Evolutionary conservation across 2,888 invertebrate genomes (phyloP).

Genomic region (Exocentrus adspersus): DNA sequence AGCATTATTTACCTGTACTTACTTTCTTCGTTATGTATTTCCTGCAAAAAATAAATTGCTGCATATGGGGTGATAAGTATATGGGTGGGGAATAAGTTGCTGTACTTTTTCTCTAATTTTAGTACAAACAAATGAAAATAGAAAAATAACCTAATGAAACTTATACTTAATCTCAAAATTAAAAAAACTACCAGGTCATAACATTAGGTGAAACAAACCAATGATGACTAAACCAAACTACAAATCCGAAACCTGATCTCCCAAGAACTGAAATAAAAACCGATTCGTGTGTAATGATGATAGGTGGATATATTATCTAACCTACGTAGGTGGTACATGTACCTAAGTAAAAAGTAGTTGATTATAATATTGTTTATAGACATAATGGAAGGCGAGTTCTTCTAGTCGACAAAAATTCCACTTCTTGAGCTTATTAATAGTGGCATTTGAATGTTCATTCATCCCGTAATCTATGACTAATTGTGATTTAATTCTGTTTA

Average conservation of each 20-base stretch:
- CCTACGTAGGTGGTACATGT: conserved; percentile 14
- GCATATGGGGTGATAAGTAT: too few relatives aligned
- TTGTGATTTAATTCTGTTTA: conserved; percentile 54
- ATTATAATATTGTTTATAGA: conserved; percentile 22
- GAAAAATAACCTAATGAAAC: too few relatives aligned
- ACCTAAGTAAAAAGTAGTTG: conserved; percentile 19
- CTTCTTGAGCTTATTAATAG: conserved; percentile 35
- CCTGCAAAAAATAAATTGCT: too few relatives aligned
- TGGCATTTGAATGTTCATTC: conserved; percentile 39
- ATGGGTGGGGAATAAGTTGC: too few relatives aligned
- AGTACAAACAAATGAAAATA: too few relatives aligned
- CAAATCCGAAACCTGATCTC: conserved; percentile 1
- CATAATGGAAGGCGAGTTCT: conserved; percentile 20
- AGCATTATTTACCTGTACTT: too few relatives aligned
- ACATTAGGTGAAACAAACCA: too few relatives aligned
- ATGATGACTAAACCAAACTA: too few relatives aligned
- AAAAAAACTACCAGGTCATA: too few relatives aligned
- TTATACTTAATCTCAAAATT: too few relatives aligned
- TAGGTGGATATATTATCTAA: conserved; percentile 21
- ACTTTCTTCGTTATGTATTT: too few relatives aligned
- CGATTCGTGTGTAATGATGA: conserved; percentile 17
- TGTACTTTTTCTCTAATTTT: too few relatives aligned
- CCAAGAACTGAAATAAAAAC: conserved; percentile 15
- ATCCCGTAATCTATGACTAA: conserved; percentile 53
- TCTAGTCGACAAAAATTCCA: conserved; percentile 16